phyloP scores from a whole-genome alignment of 2,888 invertebrate genomes.

The Dusona sp. region DNA sequence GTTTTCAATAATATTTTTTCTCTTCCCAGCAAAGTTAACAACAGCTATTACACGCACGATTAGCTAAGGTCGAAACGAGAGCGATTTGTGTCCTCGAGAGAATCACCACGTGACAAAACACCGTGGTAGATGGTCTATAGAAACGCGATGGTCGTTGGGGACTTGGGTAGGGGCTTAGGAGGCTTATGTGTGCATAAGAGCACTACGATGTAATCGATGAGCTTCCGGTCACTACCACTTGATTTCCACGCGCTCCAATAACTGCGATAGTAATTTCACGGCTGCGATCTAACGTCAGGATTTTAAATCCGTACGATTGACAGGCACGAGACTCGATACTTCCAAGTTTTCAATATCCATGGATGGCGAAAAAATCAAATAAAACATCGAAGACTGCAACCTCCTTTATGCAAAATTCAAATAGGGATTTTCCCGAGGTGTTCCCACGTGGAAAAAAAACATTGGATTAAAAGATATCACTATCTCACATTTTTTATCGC shows the following conservation, averaged over 20 bases:
- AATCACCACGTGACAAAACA: slow-evolving; percentile 69
- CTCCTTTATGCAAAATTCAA: not conserved
- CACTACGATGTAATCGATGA: slow-evolving; percentile 67
- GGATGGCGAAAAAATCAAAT: not conserved
- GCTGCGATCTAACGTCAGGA: slow-evolving; percentile 58
- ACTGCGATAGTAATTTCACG: slow-evolving; percentile 67
- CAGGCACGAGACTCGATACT: not conserved
- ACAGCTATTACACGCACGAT: slow-evolving; percentile 47
- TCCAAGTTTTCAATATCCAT: not conserved
- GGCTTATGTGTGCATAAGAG: slow-evolving; percentile 53
- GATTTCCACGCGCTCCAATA: slow-evolving; percentile 70
- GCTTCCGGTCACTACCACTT: slow-evolving; percentile 71
- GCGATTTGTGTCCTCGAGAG: slow-evolving; percentile 56
- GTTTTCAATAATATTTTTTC: not conserved
- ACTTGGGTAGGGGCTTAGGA: not conserved
- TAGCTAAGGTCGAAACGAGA: slow-evolving; percentile 27
- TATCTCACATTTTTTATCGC: not conserved
- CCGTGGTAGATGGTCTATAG: slow-evolving; percentile 44
- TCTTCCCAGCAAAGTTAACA: not conserved
- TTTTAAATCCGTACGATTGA: not conserved
- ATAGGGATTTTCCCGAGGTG: not conserved
- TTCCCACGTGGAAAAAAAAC: slow-evolving; percentile 9
- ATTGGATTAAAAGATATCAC: not conserved
- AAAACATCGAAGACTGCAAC: not conserved
- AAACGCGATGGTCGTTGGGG: slow-evolving; percentile 5